Percentiles rank a stretch among this genome's conserved stretches.
Evolutionary conservation across 2,888 invertebrate genomes (phyloP).

Genomic region (Agrotis puta): DNA sequence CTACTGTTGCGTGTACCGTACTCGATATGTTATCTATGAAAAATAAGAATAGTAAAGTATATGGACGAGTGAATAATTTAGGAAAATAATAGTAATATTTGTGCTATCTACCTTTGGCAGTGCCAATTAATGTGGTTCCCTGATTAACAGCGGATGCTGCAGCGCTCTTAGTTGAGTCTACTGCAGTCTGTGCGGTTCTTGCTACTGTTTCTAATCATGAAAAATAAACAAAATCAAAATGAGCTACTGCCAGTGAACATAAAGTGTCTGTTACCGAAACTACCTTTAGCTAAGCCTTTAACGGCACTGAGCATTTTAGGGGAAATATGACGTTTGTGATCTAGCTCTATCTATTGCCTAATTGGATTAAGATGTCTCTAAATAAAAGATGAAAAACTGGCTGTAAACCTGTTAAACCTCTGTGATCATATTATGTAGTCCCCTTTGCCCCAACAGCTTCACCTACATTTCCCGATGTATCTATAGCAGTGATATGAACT

Average conservation of each 20-base stretch:
- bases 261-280: constrained; percentile 1
- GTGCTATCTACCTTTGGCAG: constrained; percentile 71
- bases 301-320: constrained; percentile 48
- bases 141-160: constrained; percentile 72
- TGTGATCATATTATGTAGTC: constrained; percentile 41
- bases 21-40: constrained; percentile 72
- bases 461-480: constrained; percentile 67
- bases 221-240: constrained; percentile 38
- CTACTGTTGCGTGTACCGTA: constrained; percentile 71
- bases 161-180: constrained; percentile 72
- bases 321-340: no score
- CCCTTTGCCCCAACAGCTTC: constrained; percentile 69
- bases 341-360: no score
- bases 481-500: constrained; percentile 68
- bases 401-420: no score
- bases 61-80: constrained; percentile 6
- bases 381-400: no score
- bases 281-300: constrained; percentile 75
- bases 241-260: background rate
- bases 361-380: no score
- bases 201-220: constrained; percentile 68
- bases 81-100: constrained; percentile 9
- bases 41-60: constrained; percentile 30
- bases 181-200: constrained; percentile 63
- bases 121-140: constrained; percentile 71